Evolutionary conservation across 2,113 vertebrate genomes (phyloP), one percentile per base, ranked within the genome.

Genomic region (Morone saxatilis): DNA sequence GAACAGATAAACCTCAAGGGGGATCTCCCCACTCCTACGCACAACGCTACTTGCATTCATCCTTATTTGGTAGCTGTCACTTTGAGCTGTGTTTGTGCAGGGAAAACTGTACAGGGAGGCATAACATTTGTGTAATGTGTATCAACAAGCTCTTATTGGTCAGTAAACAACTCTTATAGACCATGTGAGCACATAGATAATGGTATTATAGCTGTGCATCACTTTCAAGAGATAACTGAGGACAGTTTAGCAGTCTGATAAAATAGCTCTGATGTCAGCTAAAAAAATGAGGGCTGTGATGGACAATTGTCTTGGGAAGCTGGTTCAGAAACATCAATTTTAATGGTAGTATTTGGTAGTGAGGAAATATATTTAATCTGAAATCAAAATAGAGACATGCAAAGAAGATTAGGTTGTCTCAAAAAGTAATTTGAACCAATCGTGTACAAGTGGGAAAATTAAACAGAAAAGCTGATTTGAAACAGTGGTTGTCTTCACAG

Each of bases 11-110:
- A 59, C 13, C 63, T 78, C 77, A 20, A n/a, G 78, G 54, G 83
- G 63, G 60, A 41, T 68, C 61, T 50, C 60, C 40, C 53, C 22
- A 43, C 70, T 72, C 59, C 72, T 71, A 20, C 9, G 16, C 74
- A 77, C 17, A 45, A 47, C 68, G 71, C 66, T 41, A 17, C 68
- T 43, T 65, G n/a, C 76, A 86, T 80, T 57, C 53, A 78, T 89
- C 60, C 25, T 69, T 45, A 59, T 86, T 74, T 84, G 65, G 38
- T 38, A 51, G 48, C 70, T 80, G 68, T 85, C 65, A 76, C 53
- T 57, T 71, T 57, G 20, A 43, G 36, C 47, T 36, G 54, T 60
- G 50, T 59, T 40, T 77, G 56, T 86, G 63, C 61, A 62, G 65
- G 13, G 22, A 12, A 25, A 56, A 48, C 1, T 70, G 57, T 38